Evolutionary conservation across 2,113 vertebrate species (phyloP).

Genomic region (Pygoscelis antarcticus): DNA sequence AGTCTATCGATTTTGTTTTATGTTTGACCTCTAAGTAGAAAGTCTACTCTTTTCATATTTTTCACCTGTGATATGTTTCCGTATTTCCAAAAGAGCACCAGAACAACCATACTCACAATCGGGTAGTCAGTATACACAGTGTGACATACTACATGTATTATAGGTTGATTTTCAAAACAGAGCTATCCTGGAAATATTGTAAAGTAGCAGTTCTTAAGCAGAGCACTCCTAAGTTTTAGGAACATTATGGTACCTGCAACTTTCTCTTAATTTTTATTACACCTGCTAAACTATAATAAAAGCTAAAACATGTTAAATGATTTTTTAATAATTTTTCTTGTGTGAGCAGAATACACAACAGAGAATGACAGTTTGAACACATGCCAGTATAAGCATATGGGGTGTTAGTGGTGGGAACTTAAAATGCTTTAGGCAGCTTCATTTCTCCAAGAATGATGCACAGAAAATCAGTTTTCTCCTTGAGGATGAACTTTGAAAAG

Average conservation of each 20-base stretch:
- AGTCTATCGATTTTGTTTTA: neutral
- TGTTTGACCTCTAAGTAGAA: neutral
- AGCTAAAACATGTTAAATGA: slow-evolving; percentile 24
- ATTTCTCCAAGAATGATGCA: slow-evolving; percentile 34
- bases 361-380: slow-evolving; percentile 9
- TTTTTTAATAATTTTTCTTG: neutral
- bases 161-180: neutral
- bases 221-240: neutral
- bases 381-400: slow-evolving; percentile 10
- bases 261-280: neutral
- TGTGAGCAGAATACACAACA: neutral
- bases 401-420: slow-evolving; percentile 7
- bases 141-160: neutral
- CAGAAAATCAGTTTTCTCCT: slow-evolving; percentile 51
- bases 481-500: slow-evolving; percentile 31
- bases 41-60: neutral
- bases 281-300: neutral
- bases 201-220: neutral
- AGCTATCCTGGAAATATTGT: neutral
- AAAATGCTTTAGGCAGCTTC: slow-evolving; percentile 29
- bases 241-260: neutral
- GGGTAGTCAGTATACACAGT: neutral
- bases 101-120: neutral
- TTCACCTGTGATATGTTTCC: neutral
- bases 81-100: neutral